Evolutionary conservation across 2,113 vertebrate species (phyloP).

Genomic region (Callocephalon fimbriatum): DNA sequence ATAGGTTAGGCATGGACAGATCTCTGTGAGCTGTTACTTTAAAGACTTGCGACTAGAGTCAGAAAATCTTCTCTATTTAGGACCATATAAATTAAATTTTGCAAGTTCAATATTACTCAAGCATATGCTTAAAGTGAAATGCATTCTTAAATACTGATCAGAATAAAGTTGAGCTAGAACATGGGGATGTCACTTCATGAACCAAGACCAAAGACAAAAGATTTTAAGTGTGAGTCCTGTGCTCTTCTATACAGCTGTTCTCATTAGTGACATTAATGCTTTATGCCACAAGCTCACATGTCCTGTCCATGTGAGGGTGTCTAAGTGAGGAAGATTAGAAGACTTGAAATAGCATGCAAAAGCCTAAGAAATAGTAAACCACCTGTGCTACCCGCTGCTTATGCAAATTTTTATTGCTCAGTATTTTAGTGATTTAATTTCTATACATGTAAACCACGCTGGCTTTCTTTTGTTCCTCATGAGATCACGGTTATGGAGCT

Average conservation of each 20-base stretch:
- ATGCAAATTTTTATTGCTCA: not conserved
- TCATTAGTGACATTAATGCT: not conserved
- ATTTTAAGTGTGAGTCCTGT: not conserved
- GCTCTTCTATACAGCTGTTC: not conserved
- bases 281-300: not conserved
- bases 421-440: not conserved
- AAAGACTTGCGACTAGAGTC: not conserved
- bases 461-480: conserved; percentile 12
- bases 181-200: fast-evolving
- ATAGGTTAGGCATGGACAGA: no score
- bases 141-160: not conserved
- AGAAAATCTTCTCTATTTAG: not conserved
- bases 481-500: not conserved
- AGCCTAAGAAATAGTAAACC: not conserved
- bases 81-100: not conserved
- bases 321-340: not conserved
- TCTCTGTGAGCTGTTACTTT: not conserved
- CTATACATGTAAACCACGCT: not conserved
- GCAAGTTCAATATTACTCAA: not conserved
- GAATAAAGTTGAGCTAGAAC: not conserved
- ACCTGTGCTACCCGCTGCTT: not conserved
- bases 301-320: not conserved
- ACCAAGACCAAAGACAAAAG: not conserved
- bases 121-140: not conserved
- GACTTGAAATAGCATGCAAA: not conserved